Evolutionary conservation across 2,797 vertebrate species (phyloP), one percentile per base, ranked within the genome.

Genomic region (Rhinella marina): DNA sequence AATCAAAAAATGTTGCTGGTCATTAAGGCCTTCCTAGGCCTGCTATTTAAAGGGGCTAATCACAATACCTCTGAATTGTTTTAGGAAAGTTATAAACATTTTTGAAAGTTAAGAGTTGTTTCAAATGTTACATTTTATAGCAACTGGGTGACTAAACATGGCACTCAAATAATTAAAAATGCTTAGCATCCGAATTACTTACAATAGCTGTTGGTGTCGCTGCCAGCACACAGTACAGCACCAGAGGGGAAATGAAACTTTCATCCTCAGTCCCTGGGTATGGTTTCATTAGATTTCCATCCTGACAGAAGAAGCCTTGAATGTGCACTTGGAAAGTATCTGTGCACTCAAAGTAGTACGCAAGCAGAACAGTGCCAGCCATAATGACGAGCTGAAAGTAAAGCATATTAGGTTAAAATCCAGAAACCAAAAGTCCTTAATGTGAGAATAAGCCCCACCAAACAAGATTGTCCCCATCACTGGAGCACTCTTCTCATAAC

Each of bases 231-330:
- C 97, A 98, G 91, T 99, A 99, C 41, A 99, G 96, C 93, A 99
- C 94, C 90, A 99, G 96, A 0, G 98, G 98, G 6, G 97, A 96
- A 92, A 99, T 95, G 93, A 99, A 98, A 92, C 98, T 97, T 92
- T 96, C 95, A 57, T 99, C 97, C 90, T 99, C 98, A 0, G 93
- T 93, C 73, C 98, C 98, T 0, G 98, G 98, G 91, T 98, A 99
- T 0, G 98, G 98, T 94, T 99, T 99, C 98, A 99, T 97, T 92
- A 99, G 95, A 90, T 98, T 97, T 32, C 98, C 97, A 0, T 99
- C 98, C 79, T 98, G 98, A 89, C 98, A 99, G 96, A 99, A 99
- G 96, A 99, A 99, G 41, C 98, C 98, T 94, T 99, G 98, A 93
- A 99, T 93, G 81, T 99, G 98, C 91, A 99, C 97, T 91, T 97